Evolutionary conservation across 2,113 vertebrate genomes (phyloP).

Genomic region (Rallus limicola): DNA sequence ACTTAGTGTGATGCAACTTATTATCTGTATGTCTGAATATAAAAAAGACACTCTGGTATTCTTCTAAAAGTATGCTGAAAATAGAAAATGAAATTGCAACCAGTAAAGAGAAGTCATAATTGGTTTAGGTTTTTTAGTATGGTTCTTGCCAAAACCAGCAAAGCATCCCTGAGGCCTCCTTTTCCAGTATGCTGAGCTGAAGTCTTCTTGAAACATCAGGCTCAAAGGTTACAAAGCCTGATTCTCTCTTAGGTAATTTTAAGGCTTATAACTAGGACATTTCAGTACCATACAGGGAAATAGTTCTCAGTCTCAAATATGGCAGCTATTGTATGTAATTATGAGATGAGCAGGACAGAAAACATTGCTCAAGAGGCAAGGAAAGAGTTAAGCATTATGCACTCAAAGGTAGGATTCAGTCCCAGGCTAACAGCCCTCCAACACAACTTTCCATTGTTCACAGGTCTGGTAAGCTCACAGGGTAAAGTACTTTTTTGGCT

Average conservation of each 20-base stretch:
- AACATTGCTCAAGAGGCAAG: neutral
- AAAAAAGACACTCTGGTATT: neutral
- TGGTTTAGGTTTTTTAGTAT: neutral
- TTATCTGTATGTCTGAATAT: neutral
- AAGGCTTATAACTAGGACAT: neutral
- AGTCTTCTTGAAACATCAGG: conserved; percentile 10
- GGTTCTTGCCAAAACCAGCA: conserved; percentile 32
- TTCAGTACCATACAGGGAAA: neutral
- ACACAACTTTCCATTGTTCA: conserved; percentile 51
- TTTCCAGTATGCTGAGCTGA: neutral
- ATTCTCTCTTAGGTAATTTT: neutral
- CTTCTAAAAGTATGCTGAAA: conserved; percentile 8
- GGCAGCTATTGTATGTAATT: neutral
- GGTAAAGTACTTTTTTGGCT: conserved; percentile 49
- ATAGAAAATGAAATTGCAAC: neutral
- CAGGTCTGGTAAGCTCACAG: neutral
- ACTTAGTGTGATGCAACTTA: neutral
- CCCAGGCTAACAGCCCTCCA: neutral
- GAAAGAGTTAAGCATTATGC: conserved; percentile 45
- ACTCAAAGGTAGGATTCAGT: conserved; percentile 12
- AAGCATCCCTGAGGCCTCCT: conserved; percentile 18
- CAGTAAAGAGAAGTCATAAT: conserved; percentile 16
- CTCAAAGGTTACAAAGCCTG: conserved; percentile 17
- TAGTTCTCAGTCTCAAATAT: neutral
- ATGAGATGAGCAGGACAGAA: neutral